Base-by-base conservation (phyloP, 2,888 invertebrate genomes). In the Thecocarcelia acutangulata region DNA sequence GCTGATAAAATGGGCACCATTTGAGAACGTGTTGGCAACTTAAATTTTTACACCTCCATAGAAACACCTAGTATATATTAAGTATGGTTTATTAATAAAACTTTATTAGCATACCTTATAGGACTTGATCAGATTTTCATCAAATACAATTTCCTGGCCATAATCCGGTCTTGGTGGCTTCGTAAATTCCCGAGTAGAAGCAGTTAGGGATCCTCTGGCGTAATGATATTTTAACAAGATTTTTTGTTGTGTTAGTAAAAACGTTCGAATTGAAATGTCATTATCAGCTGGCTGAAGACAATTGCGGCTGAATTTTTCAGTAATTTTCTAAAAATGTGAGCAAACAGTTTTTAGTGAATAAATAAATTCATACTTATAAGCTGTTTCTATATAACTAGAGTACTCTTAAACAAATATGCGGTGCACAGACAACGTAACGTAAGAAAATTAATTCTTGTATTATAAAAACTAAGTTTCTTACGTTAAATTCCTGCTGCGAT, bases 131-230 rank as follows among this genome's bases (percentile, higher is more conserved):
- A 94, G 92, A 3, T 93, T 92, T 0, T 94, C 93, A 87, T 93
- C 92, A 84, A 93, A 95, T 46, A 92, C 88, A 11, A 95, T 91
- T 84, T 93, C 93, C 5, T 94, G 93, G 0, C 94, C 95, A 85
- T 94, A 93, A 86, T 96, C 95, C 0, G 94, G 93, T 69, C 93
- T 89, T 5, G 94, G 93, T 0, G 96, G 95, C 86, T 95, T 96
- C 2, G 92, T 91, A 85, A 94, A 96, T 63, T 91, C 92, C 48
- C 94, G 92, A 0, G 93, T 94, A 12, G 89, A 87, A 3, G 91
- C 88, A 0, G 91, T 91, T 6, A 91, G 85, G 15, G 89, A 89
- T 54, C 90, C 89, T 19, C 85, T 86, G 0, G 84, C 87, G 63
- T 90, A 91, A 64, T 91, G 91, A 78, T 89, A 91, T 84, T 89